A percentile compares a stretch with the other conserved stretches of the same genome.
Evolutionary conservation across 2,113 vertebrate species (phyloP).

Genomic region (Oncorhynchus masou): DNA sequence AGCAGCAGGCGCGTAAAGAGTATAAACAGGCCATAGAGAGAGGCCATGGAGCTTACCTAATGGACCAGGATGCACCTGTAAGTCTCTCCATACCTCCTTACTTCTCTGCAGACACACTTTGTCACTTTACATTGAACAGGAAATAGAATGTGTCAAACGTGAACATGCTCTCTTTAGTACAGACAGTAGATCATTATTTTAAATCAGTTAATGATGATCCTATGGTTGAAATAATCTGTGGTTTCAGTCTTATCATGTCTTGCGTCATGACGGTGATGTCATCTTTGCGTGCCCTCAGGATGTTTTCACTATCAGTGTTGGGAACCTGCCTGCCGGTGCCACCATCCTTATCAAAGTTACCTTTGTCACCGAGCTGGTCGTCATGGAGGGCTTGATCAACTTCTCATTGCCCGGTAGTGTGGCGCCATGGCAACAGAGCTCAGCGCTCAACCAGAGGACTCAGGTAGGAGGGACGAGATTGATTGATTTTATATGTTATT

Average conservation of each 20-base stretch:
- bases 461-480: slow-evolving; percentile 67
- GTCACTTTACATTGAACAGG: background rate
- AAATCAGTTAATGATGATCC: no score
- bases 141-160: background rate
- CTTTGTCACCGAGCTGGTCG: slow-evolving; percentile 80
- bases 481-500: background rate
- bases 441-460: slow-evolving; percentile 80
- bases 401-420: slow-evolving; percentile 82
- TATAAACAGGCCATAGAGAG: slow-evolving; percentile 77
- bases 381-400: slow-evolving; percentile 53
- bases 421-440: slow-evolving; percentile 82
- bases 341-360: slow-evolving; percentile 87
- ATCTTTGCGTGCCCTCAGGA: slow-evolving; percentile 65
- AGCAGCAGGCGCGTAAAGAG: slow-evolving; percentile 76
- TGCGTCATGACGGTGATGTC: background rate
- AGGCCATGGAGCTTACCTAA: slow-evolving; percentile 85
- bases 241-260: no score
- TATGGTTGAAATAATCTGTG: no score
- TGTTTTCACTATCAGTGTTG: slow-evolving; percentile 86
- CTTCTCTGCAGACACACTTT: background rate
- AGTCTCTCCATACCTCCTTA: slow-evolving; percentile 18
- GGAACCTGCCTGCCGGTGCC: slow-evolving; percentile 79
- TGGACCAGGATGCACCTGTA: slow-evolving; percentile 86
- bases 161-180: background rate
- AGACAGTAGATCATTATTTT: no score